phyloP scores from a whole-genome alignment of 2,888 invertebrate species.

The Drosophila glabriapex region DNA sequence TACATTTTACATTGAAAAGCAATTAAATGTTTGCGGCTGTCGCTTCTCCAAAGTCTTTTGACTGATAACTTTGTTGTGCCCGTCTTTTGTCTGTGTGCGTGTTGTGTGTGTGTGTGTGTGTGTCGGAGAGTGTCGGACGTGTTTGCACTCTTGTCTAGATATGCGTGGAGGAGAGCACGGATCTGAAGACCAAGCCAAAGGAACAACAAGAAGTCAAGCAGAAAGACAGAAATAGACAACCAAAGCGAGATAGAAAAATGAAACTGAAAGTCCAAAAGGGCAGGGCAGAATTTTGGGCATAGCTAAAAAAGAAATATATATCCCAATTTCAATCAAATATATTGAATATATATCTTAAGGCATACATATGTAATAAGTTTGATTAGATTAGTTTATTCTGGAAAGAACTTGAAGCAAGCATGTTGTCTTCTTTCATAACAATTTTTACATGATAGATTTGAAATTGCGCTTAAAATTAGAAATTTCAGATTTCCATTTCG shows the following conservation, averaged over 20 bases:
- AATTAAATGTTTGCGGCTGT: conserved; percentile 73
- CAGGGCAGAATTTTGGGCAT: neutral
- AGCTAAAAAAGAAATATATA: neutral
- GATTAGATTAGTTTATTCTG: neutral
- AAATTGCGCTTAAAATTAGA: too few species aligned
- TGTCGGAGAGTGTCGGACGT: conserved; percentile 23
- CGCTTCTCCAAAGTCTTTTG: conserved; percentile 61
- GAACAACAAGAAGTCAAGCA: conserved; percentile 1
- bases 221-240: neutral
- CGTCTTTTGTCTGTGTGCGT: conserved; percentile 4
- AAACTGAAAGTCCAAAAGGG: neutral
- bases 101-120: conserved; percentile 17
- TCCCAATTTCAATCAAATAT: neutral
- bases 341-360: too few species aligned
- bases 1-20: conserved; percentile 76
- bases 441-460: neutral
- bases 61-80: conserved; percentile 51
- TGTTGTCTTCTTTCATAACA: neutral
- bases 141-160: conserved; percentile 54
- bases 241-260: neutral
- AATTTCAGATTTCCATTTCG: too few species aligned
- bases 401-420: neutral
- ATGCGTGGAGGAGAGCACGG: conserved; percentile 23
- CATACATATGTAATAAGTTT: neutral
- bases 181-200: neutral